A percentile compares a stretch with the other conserved stretches of the same genome.
Evolutionary conservation across 2,113 vertebrate species (phyloP).

Genomic region (Cyprinodon brontotheroides): DNA sequence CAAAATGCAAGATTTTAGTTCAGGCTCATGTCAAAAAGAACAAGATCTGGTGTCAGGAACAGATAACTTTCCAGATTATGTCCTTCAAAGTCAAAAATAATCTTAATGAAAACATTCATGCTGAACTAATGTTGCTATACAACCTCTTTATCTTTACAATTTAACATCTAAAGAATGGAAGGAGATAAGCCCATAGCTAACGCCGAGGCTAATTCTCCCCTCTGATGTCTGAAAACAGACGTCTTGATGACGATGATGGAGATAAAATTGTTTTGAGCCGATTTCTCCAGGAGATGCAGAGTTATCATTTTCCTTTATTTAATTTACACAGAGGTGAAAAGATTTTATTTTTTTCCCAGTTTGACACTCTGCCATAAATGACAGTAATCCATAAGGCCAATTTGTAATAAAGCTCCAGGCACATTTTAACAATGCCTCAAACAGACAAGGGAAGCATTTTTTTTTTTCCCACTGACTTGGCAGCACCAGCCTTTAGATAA

Average conservation of each 20-base stretch:
- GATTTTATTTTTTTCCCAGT: slow-evolving; percentile 47
- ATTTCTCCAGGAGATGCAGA: slow-evolving; percentile 46
- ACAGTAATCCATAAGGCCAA: slow-evolving; percentile 76
- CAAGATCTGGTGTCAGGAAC: slow-evolving; percentile 28
- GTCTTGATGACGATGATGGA: slow-evolving; percentile 46
- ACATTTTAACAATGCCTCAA: slow-evolving; percentile 72
- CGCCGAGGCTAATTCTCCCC: slow-evolving; percentile 36
- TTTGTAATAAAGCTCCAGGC: slow-evolving; percentile 77
- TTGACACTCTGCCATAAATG: slow-evolving; percentile 66
- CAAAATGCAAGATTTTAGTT: slow-evolving; percentile 10
- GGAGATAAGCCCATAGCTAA: slow-evolving; percentile 52
- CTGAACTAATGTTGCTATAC: slow-evolving; percentile 31
- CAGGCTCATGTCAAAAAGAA: slow-evolving; percentile 21
- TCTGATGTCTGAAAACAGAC: slow-evolving; percentile 56
- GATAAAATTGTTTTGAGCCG: slow-evolving; percentile 61
- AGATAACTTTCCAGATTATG: slow-evolving; percentile 29
- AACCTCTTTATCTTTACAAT: slow-evolving; percentile 43
- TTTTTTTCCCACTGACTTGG: slow-evolving; percentile 65
- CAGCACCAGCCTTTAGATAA: slow-evolving; percentile 75
- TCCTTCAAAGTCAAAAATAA: slow-evolving; percentile 19
- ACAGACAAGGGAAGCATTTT: slow-evolving; percentile 67
- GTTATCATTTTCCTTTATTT: slow-evolving; percentile 40
- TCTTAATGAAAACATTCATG: slow-evolving; percentile 33
- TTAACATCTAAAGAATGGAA: slow-evolving; percentile 46
- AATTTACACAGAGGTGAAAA: slow-evolving; percentile 62